Conservation (phyloP, 2,113 vertebrate species). For the Clarias magur region DNA sequence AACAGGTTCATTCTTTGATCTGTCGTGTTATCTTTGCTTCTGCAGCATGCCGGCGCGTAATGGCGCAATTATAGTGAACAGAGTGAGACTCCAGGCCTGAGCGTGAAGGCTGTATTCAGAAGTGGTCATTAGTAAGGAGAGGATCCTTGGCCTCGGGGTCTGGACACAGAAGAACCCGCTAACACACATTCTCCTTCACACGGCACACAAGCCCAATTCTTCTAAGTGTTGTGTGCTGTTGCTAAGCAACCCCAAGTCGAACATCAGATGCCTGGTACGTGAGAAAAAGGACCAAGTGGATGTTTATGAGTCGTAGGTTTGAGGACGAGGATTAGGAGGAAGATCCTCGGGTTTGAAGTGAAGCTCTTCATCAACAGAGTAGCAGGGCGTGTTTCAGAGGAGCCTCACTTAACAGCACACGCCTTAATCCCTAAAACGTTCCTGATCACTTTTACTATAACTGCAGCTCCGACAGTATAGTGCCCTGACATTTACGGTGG, state of each 20-base stretch:
- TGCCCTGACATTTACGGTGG: background rate
- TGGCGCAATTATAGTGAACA: background rate
- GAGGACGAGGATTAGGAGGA: conserved; percentile 11
- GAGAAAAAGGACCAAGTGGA: conserved; percentile 38
- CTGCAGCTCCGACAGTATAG: background rate
- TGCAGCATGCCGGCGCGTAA: background rate
- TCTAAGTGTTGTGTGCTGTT: conserved; percentile 54
- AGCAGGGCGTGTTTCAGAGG: background rate
- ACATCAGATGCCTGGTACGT: conserved; percentile 23
- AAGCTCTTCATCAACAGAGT: background rate
- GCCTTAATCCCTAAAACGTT: background rate
- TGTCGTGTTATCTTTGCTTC: background rate
- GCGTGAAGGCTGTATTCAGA: conserved; percentile 9
- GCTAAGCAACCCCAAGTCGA: conserved; percentile 50
- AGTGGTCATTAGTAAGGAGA: conserved; percentile 16
- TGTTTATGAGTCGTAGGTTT: conserved; percentile 16
- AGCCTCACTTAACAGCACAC: background rate
- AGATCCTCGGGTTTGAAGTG: background rate
- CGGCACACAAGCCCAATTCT: conserved; percentile 26
- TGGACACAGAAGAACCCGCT: conserved; percentile 10
- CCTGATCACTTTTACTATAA: background rate
- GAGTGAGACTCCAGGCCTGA: background rate
- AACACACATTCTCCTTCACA: conserved; percentile 23
- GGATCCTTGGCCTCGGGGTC: background rate
- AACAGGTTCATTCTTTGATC: background rate